phyloP scores from a whole-genome alignment of 2,113 vertebrate species.

The Dromas ardeola region DNA sequence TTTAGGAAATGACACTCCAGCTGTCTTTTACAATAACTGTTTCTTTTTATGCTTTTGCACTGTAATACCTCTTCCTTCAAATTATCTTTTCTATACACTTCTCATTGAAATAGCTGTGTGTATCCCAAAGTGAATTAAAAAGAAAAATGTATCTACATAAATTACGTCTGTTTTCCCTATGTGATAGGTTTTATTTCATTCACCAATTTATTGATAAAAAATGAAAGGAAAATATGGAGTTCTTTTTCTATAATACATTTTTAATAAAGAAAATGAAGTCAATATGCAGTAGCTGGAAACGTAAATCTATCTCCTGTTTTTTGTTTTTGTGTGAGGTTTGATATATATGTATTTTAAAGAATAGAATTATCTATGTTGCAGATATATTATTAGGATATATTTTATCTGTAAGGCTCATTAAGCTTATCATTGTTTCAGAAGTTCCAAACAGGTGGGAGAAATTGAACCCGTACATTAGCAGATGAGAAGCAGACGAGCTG shows the following conservation, averaged over 20 bases:
- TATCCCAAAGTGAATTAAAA: neutral
- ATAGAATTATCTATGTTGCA: neutral
- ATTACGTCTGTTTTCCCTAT: neutral
- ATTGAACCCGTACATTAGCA: neutral
- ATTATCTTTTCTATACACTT: neutral
- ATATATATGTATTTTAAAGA: neutral
- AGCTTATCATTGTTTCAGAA: neutral
- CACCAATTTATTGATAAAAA: neutral
- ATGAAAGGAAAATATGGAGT: neutral
- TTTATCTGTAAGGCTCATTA: neutral
- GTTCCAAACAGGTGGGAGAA: neutral
- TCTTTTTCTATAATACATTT: neutral
- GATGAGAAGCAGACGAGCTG: neutral
- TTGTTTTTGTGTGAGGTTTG: neutral
- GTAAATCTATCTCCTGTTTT: neutral
- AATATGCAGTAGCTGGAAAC: neutral
- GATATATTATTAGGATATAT: neutral
- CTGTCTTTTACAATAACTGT: slow-evolving; percentile 49
- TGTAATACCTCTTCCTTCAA: slow-evolving; percentile 12
- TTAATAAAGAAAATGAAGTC: neutral
- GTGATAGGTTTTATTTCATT: neutral
- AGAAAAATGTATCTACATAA: neutral
- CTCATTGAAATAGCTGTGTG: neutral
- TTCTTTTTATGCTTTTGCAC: neutral
- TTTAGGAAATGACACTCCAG: slow-evolving; percentile 44